These are phyloP conservation scores for Hippocampus barbouri DNA, from an alignment of 2,113 vertebrate genomes.

Conservation along the genomic window DNA sequence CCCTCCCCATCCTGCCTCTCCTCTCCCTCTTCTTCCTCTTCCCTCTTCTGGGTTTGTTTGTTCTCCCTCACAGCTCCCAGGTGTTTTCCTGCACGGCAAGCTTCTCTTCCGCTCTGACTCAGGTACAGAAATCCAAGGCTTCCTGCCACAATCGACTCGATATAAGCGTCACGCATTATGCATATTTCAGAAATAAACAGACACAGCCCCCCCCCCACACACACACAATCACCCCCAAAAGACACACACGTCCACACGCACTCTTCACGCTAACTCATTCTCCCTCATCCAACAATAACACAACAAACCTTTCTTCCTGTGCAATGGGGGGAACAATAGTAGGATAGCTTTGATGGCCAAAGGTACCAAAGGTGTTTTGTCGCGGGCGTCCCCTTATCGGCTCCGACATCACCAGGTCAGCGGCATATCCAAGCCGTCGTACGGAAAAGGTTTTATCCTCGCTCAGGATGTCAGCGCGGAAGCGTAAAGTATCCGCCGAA, in stretches of 20 bases:
- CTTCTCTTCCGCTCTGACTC: conserved; percentile 64
- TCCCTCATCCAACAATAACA: conserved; percentile 76
- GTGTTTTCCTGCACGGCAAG: conserved; percentile 66
- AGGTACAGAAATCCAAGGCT: conserved; percentile 48
- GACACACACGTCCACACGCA: not conserved
- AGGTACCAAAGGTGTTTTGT: conserved; percentile 52
- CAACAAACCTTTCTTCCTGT: conserved; percentile 70
- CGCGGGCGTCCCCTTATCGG: conserved; percentile 53
- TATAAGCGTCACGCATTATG: not conserved
- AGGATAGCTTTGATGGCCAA: conserved; percentile 75
- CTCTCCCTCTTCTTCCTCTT: conserved; percentile 58
- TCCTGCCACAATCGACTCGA: not conserved
- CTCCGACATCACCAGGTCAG: conserved; percentile 40
- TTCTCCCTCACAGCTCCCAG: conserved; percentile 62
- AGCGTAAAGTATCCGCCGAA: not conserved
- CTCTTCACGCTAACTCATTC: conserved; percentile 32
- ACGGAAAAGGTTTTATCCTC: conserved; percentile 14
- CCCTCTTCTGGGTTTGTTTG: conserved; percentile 64
- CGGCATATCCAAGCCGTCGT: conserved; percentile 44
- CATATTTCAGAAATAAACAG: not conserved
- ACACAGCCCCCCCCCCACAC: conserved; percentile 5
- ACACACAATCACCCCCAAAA: not conserved
- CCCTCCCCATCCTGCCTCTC: conserved; percentile 56
- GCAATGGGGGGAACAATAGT: conserved; percentile 68
- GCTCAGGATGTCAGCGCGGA: conserved; percentile 37